phyloP scores from a whole-genome alignment of 2,888 invertebrate genomes.

The Xanthia icteritia region DNA sequence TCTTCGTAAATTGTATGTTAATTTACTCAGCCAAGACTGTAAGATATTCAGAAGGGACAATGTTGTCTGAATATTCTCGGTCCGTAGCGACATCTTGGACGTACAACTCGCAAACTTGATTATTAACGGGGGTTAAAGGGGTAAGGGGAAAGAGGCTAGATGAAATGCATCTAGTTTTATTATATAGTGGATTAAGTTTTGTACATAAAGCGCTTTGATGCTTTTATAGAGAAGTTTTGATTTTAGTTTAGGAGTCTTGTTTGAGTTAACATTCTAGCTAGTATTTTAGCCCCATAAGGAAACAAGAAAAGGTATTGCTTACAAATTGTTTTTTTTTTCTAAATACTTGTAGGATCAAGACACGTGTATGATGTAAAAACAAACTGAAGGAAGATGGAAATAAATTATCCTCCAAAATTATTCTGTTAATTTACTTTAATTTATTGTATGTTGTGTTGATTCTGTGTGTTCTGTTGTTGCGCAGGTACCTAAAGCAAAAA shows the following conservation, averaged over 20 bases:
- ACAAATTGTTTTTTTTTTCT: background rate
- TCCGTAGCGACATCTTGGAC: constrained; percentile 84
- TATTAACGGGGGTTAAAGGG: constrained; percentile 74
- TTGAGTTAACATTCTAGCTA: background rate
- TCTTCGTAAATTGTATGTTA: constrained; percentile 83
- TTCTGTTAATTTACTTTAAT: too few relatives aligned
- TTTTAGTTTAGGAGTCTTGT: constrained; percentile 9
- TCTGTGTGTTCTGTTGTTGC: too few relatives aligned
- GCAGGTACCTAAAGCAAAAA: background rate
- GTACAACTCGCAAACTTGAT: constrained; percentile 84
- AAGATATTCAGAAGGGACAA: constrained; percentile 81
- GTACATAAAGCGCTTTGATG: constrained; percentile 31
- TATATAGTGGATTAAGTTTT: constrained; percentile 50
- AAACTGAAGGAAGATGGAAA: background rate
- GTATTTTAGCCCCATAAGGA: background rate
- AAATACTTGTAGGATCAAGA: too few relatives aligned
- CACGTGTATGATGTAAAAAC: background rate
- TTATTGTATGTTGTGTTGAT: too few relatives aligned
- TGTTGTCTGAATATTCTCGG: constrained; percentile 77
- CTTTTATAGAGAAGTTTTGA: constrained; percentile 36
- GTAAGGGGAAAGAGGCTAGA: constrained; percentile 45
- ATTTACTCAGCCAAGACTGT: constrained; percentile 77
- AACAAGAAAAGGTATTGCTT: background rate
- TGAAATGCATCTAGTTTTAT: constrained; percentile 73
- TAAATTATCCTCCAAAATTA: background rate